Percentiles rank a stretch among this genome's conserved stretches.
Evolutionary conservation across 2,797 vertebrate species (phyloP).

Genomic region (Pseudopleuronectes americanus): DNA sequence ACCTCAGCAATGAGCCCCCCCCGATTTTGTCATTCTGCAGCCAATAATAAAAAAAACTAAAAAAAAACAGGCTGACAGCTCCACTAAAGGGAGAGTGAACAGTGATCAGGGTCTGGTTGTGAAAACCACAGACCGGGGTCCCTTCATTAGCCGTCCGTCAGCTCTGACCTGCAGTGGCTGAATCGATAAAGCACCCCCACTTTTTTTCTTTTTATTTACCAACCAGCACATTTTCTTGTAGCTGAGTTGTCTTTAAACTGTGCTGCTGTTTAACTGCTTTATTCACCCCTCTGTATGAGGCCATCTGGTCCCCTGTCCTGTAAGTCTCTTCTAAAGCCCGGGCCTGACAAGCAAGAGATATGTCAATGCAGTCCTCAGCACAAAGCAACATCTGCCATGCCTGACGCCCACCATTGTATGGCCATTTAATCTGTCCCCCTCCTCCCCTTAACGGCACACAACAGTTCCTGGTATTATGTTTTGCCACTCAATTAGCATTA

Average conservation of each 20-base stretch:
- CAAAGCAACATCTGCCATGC: slow-evolving; percentile 99
- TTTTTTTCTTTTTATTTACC: slow-evolving; percentile 89
- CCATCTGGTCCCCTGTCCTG: slow-evolving; percentile 96
- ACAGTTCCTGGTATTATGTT: slow-evolving; percentile 99
- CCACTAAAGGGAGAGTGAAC: slow-evolving; percentile 60
- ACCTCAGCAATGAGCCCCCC: slow-evolving; percentile 66
- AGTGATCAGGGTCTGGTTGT: slow-evolving; percentile 73
- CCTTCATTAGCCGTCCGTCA: slow-evolving; percentile 82
- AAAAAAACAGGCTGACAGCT: slow-evolving; percentile 60
- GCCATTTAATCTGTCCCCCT: slow-evolving; percentile 98
- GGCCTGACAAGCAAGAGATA: slow-evolving; percentile 97
- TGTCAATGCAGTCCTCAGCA: slow-evolving; percentile 95
- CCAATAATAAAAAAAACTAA: slow-evolving; percentile 48
- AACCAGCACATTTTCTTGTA: slow-evolving; percentile 87
- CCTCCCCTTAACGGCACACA: slow-evolving; percentile 94
- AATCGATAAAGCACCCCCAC: slow-evolving; percentile 86
- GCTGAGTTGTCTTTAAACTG: slow-evolving; percentile 86
- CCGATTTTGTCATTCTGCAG: slow-evolving; percentile 48
- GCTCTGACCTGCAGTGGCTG: slow-evolving; percentile 71
- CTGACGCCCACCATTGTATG: slow-evolving; percentile 97
- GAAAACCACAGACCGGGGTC: slow-evolving; percentile 72
- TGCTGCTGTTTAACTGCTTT: slow-evolving; percentile 90
- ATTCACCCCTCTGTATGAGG: slow-evolving; percentile 88
- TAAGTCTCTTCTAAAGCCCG: slow-evolving; percentile 92
- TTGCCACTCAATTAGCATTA: slow-evolving; percentile 99